Conservation (phyloP, 2,797 vertebrate species). For the Schizothorax lantsangensis region DNA sequence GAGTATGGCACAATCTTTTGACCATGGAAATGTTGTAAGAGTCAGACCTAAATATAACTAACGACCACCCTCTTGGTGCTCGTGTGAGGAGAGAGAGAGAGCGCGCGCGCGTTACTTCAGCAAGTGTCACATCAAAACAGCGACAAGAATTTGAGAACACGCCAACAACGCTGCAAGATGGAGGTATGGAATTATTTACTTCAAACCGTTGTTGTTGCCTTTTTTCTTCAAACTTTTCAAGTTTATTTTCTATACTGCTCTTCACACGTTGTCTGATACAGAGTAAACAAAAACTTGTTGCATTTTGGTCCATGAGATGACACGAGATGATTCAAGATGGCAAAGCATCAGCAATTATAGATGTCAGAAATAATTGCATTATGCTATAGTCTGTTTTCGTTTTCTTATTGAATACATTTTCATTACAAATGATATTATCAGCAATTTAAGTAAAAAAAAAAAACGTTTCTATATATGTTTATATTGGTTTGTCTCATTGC, state of each 20-base stretch:
- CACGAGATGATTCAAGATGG: neutral
- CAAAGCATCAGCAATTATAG: conserved; percentile 2
- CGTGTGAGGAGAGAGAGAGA: conserved; percentile 8
- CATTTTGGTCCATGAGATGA: neutral
- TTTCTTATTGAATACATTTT: neutral
- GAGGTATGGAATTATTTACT: conserved; percentile 23
- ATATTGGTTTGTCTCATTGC: neutral
- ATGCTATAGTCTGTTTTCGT: neutral
- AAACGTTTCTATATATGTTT: neutral
- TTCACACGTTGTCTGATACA: neutral
- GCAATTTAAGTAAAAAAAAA: neutral
- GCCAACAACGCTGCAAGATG: conserved; percentile 33
- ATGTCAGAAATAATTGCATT: neutral
- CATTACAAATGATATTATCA: neutral
- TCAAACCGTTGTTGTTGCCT: neutral
- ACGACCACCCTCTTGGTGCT: conserved; percentile 48
- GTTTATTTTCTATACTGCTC: neutral
- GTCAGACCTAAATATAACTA: conserved; percentile 61
- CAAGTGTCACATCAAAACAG: conserved; percentile 46
- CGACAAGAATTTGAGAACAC: conserved; percentile 19
- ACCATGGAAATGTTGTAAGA: conserved; percentile 44
- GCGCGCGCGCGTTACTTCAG: neutral
- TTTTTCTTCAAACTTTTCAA: neutral
- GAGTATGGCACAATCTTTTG: conserved; percentile 31
- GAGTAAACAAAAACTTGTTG: neutral